Base-by-base conservation (phyloP, 2,888 invertebrate genomes). In the Timandra comae region DNA sequence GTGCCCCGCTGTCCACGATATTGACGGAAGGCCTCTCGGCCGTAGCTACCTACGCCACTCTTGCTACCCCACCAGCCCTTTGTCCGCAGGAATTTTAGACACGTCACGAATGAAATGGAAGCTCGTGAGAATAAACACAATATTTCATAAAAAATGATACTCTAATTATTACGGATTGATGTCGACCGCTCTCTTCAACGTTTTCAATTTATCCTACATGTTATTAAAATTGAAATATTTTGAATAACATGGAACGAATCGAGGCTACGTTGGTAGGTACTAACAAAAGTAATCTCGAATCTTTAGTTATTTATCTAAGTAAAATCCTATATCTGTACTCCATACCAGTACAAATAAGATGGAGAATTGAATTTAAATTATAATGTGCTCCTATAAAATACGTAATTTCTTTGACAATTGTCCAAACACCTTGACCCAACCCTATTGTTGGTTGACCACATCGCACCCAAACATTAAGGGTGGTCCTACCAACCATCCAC, bases 1-100 rank as follows among this genome's bases (percentile, higher is more conserved):
- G 82, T 74, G 75, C 60, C 85, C 85, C 81, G 85, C 84, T 81
- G 85, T 76, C 84, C 72, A 57, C 65, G 63, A 76, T 81, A 85
- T 81, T 76, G 78, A 81, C 79, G 77, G 79, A 71, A 74, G 75
- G 68, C 65, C 53, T 46, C 45, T 55, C 56, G 47, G 49, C 29
- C 52, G 50, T 48, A 41, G 73, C 78, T 85, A 80, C 84, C 84
- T 81, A 79, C 81, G 73, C 72, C 37, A 36, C 35, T 73, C 67
- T 56, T 53, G 61, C 59, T 58, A 60, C 65, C 57, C 62, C 59
- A 56, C 62, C 56, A 57, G 63, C 44, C 66, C 61, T 76, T 80
- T 79, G 76, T 80, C 69, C 69, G 44, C 51, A 57, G 59, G 70
- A 71, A 78, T 78, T 80, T 79, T 72, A 59, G 64, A 66, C 66